Evolutionary conservation across 1,140 invertebrate species (phyloP).

Genomic region (Trachymyrmex cornetzi): DNA sequence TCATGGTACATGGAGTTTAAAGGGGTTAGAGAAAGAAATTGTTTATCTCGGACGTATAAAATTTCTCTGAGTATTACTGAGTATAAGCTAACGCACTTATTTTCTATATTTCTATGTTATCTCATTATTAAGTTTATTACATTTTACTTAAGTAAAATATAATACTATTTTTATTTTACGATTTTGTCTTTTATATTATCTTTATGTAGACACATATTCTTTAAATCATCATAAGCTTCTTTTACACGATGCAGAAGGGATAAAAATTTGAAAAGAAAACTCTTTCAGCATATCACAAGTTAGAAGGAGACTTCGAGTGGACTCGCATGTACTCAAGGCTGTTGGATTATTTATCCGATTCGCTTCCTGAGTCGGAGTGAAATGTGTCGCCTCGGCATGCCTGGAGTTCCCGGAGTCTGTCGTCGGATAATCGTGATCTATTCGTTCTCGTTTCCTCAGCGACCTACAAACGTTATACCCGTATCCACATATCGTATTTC

Average conservation of each 20-base stretch:
- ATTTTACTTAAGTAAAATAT: neutral
- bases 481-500: constrained; percentile 67
- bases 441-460: constrained; percentile 66
- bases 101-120: neutral
- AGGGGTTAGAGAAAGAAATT: neutral
- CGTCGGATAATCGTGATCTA: constrained; percentile 74
- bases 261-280: constrained; percentile 25
- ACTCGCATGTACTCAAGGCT: constrained; percentile 5
- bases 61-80: neutral
- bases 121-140: constrained; percentile 2
- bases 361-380: constrained; percentile 60
- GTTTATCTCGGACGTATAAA: neutral
- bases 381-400: constrained; percentile 48
- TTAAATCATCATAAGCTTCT: constrained; percentile 12
- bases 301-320: constrained; percentile 20
- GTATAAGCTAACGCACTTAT: too few relatives aligned
- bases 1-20: too few relatives aligned
- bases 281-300: constrained; percentile 45
- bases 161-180: neutral
- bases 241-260: neutral
- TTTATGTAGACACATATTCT: neutral
- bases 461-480: constrained; percentile 67
- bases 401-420: constrained; percentile 58
- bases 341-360: constrained; percentile 66
- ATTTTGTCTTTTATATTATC: neutral